phyloP scores from a whole-genome alignment of 1,140 invertebrate genomes.

The Aphelenchoides besseyi region DNA sequence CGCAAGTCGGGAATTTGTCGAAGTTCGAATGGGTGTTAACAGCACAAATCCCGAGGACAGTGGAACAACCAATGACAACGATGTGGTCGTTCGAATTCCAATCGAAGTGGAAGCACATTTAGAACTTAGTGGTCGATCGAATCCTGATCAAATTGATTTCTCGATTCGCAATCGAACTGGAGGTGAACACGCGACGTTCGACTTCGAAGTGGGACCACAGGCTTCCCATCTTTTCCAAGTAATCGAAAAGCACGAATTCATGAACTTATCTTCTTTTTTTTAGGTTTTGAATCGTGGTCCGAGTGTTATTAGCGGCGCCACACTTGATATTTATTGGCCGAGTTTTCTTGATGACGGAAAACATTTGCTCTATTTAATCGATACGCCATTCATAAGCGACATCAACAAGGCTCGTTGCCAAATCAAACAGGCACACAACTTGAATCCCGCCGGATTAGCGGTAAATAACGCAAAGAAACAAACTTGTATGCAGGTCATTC shows the following conservation, averaged over 20 bases:
- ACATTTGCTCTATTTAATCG: conserved; percentile 60
- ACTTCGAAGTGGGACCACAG: conserved; percentile 60
- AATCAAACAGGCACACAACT: conserved; percentile 58
- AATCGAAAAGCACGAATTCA: neutral
- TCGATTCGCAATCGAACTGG: conserved; percentile 51
- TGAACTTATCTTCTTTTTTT: conserved; percentile 4
- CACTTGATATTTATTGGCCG: conserved; percentile 61
- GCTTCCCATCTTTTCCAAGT: conserved; percentile 60
- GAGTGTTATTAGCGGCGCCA: conserved; percentile 54
- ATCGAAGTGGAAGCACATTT: conserved; percentile 59
- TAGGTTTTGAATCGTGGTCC: conserved; percentile 56
- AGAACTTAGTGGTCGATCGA: conserved; percentile 48
- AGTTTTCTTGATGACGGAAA: conserved; percentile 55
- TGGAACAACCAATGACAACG: conserved; percentile 48
- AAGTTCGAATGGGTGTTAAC: conserved; percentile 35
- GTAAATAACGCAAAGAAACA: conserved; percentile 21
- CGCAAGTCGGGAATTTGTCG: conserved; percentile 36
- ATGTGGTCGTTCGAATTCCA: conserved; percentile 52
- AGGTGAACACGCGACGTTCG: conserved; percentile 49
- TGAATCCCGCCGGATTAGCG: conserved; percentile 56
- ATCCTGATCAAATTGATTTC: conserved; percentile 57
- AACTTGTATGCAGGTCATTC: conserved; percentile 1
- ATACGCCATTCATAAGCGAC: conserved; percentile 56
- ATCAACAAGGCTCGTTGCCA: conserved; percentile 51
- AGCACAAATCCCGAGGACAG: conserved; percentile 54